Percentiles rank a stretch among this genome's conserved stretches.
Conservation (phyloP, 2,888 invertebrate species). For the Chromoteleia sp. region DNA sequence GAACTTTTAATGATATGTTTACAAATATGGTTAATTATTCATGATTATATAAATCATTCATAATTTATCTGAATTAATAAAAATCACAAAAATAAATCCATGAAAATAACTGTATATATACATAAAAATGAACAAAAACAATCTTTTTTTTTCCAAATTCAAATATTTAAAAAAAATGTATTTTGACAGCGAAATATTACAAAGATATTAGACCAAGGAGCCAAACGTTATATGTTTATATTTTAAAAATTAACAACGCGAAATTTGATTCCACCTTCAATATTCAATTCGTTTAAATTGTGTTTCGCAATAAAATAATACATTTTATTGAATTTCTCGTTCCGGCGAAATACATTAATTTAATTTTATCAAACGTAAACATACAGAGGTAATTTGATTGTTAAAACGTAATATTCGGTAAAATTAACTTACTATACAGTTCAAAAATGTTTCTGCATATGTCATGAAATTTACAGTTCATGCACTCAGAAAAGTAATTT, state of each 20-base stretch:
- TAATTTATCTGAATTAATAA: no score
- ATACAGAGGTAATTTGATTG: neutral
- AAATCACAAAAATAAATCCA: no score
- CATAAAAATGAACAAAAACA: no score
- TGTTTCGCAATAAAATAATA: neutral
- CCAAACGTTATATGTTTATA: slow-evolving; percentile 19
- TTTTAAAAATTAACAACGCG: neutral
- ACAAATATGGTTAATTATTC: no score
- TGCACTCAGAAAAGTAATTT: no score
- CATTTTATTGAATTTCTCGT: slow-evolving; percentile 9
- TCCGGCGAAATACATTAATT: slow-evolving; percentile 4
- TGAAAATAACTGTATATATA: no score
- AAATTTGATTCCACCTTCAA: slow-evolving; percentile 13
- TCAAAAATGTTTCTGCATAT: no score
- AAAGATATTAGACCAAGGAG: slow-evolving; percentile 19
- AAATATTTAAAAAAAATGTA: no score
- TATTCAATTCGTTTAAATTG: slow-evolving; percentile 14
- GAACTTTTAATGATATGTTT: no score
- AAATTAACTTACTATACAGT: neutral
- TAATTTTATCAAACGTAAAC: slow-evolving; percentile 15
- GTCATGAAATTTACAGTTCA: no score
- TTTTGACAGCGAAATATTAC: slow-evolving; percentile 37
- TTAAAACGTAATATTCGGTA: slow-evolving; percentile 14
- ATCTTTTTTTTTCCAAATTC: no score
- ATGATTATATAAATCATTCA: no score